Percentiles rank a stretch among this genome's conserved stretches.
phyloP scores from a whole-genome alignment of 1,140 invertebrate genomes.

The Anoplophora glabripennis region DNA sequence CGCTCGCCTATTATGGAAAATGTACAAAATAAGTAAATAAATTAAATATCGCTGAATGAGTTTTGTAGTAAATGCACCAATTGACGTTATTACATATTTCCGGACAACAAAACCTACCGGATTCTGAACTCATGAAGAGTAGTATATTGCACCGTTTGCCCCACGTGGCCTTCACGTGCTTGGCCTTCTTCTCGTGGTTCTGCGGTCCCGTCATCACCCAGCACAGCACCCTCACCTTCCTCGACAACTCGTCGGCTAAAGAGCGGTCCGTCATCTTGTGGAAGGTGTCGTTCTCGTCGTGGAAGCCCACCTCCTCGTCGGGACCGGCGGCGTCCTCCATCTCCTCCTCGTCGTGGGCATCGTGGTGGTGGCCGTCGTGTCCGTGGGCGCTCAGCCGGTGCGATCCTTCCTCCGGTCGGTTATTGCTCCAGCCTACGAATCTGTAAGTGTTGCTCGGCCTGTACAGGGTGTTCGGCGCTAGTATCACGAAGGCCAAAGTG shows the following conservation, averaged over 20 bases:
- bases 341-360: conserved; percentile 54
- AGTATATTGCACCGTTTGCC: conserved; percentile 87
- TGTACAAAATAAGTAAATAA: too few species aligned
- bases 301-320: conserved; percentile 46
- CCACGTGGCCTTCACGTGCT: conserved; percentile 93
- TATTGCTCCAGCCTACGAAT: too few species aligned
- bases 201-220: conserved; percentile 93
- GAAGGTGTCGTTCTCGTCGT: conserved; percentile 34
- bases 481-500: conserved; percentile 44
- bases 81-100: neutral
- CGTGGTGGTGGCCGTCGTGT: conserved; percentile 49
- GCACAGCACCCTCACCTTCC: conserved; percentile 80
- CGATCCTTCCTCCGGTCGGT: too few species aligned
- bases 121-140: conserved; percentile 81
- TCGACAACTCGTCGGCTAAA: conserved; percentile 69
- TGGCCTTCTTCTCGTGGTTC: conserved; percentile 85
- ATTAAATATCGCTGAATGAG: too few species aligned
- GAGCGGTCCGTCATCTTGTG: conserved; percentile 58
- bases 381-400: neutral
- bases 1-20: too few species aligned
- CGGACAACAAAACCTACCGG: conserved; percentile 54
- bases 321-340: conserved; percentile 54
- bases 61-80: too few species aligned
- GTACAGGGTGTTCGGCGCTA: conserved; percentile 21
- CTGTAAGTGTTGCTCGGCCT: neutral